Conservation (phyloP, 2,797 vertebrate genomes). For the Hippopotamyrus pictus region DNA sequence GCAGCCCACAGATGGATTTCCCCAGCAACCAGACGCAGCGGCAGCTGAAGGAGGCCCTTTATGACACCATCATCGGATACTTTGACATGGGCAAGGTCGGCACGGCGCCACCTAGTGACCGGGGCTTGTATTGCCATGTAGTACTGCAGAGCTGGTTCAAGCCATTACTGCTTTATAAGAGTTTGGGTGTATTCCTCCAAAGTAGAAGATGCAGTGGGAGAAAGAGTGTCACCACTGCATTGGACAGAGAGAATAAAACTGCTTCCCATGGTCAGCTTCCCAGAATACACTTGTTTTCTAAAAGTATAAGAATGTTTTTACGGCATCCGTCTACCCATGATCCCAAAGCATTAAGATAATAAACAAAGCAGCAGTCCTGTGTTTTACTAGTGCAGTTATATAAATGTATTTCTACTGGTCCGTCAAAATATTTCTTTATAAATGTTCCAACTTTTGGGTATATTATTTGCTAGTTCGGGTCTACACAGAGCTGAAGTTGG, state of each 20-base stretch:
- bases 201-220: not conserved
- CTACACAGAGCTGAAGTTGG: not conserved
- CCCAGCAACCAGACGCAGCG: slow-evolving; percentile 82
- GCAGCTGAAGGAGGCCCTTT: slow-evolving; percentile 87
- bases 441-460: not conserved
- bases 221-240: not conserved
- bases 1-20: slow-evolving; percentile 80
- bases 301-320: not conserved
- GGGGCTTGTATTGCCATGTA: not conserved
- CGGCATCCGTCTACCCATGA: not conserved
- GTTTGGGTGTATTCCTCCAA: not conserved
- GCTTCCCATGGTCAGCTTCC: not conserved
- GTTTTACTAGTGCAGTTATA: not conserved
- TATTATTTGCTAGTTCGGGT: not conserved
- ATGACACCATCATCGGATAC: slow-evolving; percentile 91
- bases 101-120: slow-evolving; percentile 12
- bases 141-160: not conserved
- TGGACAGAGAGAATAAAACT: not conserved
- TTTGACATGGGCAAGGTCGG: slow-evolving; percentile 97
- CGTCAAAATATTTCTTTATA: not conserved
- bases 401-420: not conserved
- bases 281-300: not conserved
- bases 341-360: not conserved
- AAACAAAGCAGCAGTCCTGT: not conserved
- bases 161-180: not conserved